A percentile compares a stretch with the other conserved stretches of the same genome.
These are phyloP conservation scores for Diorhabda sublineata DNA, from an alignment of 1,140 invertebrate species.

Conservation along the genomic window DNA sequence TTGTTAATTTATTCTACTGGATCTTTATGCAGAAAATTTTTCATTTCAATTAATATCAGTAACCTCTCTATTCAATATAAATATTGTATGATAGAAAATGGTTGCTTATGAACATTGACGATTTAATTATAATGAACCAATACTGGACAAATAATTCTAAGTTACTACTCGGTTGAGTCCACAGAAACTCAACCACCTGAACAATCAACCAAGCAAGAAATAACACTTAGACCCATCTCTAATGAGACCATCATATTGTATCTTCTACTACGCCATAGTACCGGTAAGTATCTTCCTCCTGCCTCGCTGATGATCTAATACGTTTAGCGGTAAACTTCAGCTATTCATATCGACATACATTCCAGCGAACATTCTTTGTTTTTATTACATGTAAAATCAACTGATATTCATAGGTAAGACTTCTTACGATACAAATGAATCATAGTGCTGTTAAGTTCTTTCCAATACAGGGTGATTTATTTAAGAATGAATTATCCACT, in stretches of 20 bases:
- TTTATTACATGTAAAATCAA: neutral
- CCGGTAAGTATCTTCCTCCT: neutral
- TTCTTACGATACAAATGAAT: neutral
- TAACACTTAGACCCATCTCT: constrained; percentile 2
- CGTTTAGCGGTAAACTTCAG: neutral
- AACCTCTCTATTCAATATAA: no score
- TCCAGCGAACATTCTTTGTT: constrained; percentile 2
- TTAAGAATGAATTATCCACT: no score
- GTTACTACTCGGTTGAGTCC: no score
- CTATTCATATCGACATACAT: neutral
- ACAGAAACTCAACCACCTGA: neutral
- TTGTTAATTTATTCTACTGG: no score
- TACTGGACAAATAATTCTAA: no score
- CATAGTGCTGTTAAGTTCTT: neutral
- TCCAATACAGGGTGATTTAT: neutral
- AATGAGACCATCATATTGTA: constrained; percentile 2
- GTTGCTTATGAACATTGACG: no score
- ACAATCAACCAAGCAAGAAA: constrained; percentile 2
- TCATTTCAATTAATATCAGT: no score
- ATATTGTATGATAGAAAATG: no score
- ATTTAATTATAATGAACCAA: no score
- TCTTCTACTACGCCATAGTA: neutral
- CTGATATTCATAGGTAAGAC: constrained; percentile 2
- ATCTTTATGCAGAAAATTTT: no score
- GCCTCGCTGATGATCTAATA: neutral